Conservation (phyloP, 2,797 vertebrate genomes). For the Benthosema pterotum region DNA sequence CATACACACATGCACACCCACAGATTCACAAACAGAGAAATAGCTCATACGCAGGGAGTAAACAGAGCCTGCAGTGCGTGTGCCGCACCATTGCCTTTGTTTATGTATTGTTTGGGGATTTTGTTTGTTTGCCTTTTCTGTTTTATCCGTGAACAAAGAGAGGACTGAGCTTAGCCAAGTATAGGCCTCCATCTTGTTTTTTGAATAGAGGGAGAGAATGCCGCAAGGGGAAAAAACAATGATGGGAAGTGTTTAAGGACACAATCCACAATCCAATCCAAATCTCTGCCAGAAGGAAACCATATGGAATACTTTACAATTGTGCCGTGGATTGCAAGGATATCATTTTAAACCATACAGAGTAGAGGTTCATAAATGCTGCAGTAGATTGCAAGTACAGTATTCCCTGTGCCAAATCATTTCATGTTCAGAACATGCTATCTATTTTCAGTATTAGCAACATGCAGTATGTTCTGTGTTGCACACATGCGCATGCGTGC, state of each 20-base stretch:
- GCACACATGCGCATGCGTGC: no score
- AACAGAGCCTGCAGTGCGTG: conserved; percentile 68
- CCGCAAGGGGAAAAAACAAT: conserved; percentile 37
- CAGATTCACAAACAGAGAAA: conserved; percentile 35
- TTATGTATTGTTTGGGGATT: conserved; percentile 66
- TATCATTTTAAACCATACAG: conserved; percentile 36
- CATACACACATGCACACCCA: conserved; percentile 1
- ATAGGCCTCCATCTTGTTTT: conserved; percentile 45
- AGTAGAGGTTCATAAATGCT: conserved; percentile 49
- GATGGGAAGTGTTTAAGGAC: conserved; percentile 59
- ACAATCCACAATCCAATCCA: conserved; percentile 43
- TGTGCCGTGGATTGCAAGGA: no score
- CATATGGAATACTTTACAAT: not conserved
- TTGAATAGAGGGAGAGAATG: conserved; percentile 46
- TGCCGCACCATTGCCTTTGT: conserved; percentile 60
- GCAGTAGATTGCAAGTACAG: conserved; percentile 42
- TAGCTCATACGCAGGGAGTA: conserved; percentile 55
- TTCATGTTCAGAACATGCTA: no score
- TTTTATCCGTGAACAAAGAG: conserved; percentile 73
- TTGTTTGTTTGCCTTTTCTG: conserved; percentile 61
- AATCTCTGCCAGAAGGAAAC: conserved; percentile 50
- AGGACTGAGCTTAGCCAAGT: conserved; percentile 52
- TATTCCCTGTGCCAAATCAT: conserved; percentile 52
- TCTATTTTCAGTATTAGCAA: conserved; percentile 47
- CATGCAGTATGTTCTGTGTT: conserved; percentile 8